phyloP scores from a whole-genome alignment of 37 sponge, comb jelly and placozoan species.

The Haliclona indistincta region DNA sequence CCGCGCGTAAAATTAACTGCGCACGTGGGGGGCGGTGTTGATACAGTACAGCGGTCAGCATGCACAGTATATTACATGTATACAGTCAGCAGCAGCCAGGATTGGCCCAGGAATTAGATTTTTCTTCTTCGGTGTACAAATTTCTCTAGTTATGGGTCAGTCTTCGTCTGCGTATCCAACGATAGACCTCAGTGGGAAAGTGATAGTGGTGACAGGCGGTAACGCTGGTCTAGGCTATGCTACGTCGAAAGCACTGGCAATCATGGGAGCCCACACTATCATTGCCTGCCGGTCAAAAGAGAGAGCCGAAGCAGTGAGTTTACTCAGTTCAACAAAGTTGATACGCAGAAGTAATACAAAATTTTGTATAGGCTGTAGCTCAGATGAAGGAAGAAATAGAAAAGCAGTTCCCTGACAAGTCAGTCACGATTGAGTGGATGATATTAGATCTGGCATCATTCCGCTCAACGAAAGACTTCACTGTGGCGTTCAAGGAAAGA shows the following conservation, averaged over 20 bases:
- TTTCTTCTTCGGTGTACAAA: too few relatives aligned
- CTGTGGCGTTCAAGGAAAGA: conserved; percentile 60
- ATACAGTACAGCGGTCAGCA: too few relatives aligned
- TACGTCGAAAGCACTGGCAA: conserved; percentile 64
- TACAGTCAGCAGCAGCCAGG: too few relatives aligned
- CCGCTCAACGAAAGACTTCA: conserved; percentile 64
- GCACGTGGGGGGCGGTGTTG: too few relatives aligned
- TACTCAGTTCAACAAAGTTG: too few relatives aligned
- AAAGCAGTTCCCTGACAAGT: conserved; percentile 18
- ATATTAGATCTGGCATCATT: conserved; percentile 72
- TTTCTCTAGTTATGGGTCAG: too few relatives aligned
- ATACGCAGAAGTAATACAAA: too few relatives aligned
- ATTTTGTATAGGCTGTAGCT: conserved; percentile 54
- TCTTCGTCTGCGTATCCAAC: conserved; percentile 48
- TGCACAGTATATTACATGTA: too few relatives aligned
- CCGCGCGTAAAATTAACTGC: too few relatives aligned
- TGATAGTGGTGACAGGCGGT: conserved; percentile 76
- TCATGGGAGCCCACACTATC: too few relatives aligned
- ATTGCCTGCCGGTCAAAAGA: too few relatives aligned
- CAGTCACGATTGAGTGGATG: conserved; percentile 75
- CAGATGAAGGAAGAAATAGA: conserved; percentile 47
- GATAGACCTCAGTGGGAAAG: conserved; percentile 58
- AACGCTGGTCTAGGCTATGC: conserved; percentile 81
- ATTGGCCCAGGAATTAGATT: too few relatives aligned
- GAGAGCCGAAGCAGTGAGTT: conserved; percentile 49